phyloP scores from a whole-genome alignment of 92 coral and sea anemone genomes.

The Metridium senile region DNA sequence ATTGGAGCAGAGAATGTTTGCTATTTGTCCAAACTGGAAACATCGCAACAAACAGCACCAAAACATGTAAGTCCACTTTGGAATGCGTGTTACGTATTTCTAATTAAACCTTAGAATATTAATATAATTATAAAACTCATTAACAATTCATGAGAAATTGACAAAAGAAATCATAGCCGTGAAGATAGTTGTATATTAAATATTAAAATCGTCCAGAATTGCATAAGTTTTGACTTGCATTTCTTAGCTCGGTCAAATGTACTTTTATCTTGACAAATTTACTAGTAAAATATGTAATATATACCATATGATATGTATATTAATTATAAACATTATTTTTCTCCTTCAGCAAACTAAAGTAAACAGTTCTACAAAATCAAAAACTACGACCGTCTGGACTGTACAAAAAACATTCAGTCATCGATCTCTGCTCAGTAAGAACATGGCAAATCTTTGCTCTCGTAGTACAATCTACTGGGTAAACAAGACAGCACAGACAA shows the following conservation, averaged over 20 bases:
- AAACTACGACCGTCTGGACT: constrained; percentile 7
- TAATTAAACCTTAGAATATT: no score
- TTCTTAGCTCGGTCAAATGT: no score
- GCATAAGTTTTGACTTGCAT: no score
- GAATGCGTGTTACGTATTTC: no score
- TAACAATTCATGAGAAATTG: no score
- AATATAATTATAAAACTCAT: no score
- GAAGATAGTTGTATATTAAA: background rate
- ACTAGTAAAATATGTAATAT: background rate
- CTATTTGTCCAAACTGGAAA: constrained; percentile 14
- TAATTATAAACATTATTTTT: no score
- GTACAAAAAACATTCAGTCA: background rate
- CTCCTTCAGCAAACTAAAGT: background rate
- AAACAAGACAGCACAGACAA: constrained; percentile 4
- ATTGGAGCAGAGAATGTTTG: constrained; percentile 11
- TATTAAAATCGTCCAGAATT: no score
- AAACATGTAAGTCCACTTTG: background rate
- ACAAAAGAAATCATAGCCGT: no score
- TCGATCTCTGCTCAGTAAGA: constrained; percentile 22
- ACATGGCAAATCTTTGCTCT: constrained; percentile 21
- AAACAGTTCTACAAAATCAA: background rate
- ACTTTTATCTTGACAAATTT: background rate
- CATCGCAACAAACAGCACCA: no score
- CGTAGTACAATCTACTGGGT: constrained; percentile 31
- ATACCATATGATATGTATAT: no score